Evolutionary conservation across 2,113 vertebrate species (phyloP), one percentile per base, ranked within the genome.

Genomic region (Xiphophorus couchianus): DNA sequence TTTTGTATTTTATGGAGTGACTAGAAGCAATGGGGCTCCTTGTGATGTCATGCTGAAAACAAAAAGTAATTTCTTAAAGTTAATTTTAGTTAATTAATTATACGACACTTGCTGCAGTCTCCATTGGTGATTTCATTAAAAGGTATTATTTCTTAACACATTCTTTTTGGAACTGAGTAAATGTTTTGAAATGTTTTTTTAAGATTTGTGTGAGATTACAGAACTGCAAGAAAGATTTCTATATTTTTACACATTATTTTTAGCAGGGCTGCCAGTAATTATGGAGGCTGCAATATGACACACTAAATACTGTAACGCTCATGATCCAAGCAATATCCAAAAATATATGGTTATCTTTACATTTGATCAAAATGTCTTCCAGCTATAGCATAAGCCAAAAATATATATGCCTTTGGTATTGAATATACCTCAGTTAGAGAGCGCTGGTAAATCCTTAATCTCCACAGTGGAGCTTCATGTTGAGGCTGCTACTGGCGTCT

Each of bases 351-450:
- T 68, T 82, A 6, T 76, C 29, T 71, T 80, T 74, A 66, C 74
- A 67, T 81, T 75, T 84, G 62, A 76, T 77, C n/a, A 75, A 44
- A 42, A 39, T 74, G 75, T 81, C 66, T 74, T 74, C 70, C 73
- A 71, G 44, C 65, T 67, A 22, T 81, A 83, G 73, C 63, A 61
- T 66, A 81, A 87, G 66, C 48, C 70, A 69, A 66, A 65, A 66
- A 42, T 72, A 60, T 69, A 37, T 71, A 77, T 60, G 74, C 69
- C 71, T 78, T 62, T 58, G 62, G 78, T 77, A 78, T 78, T 86
- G 78, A 78, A 85, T 86, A 83, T 89, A 91, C 90, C 89, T 93
- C 91, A 90, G 75, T 87, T 12, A 85, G 84, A 90, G 78, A 76
- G 90, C 84, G 89, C 87, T 92, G 90, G 79, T 71, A 73, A 83